Base-by-base conservation (phyloP, 2,797 vertebrate genomes). In the Hydrophis major region DNA sequence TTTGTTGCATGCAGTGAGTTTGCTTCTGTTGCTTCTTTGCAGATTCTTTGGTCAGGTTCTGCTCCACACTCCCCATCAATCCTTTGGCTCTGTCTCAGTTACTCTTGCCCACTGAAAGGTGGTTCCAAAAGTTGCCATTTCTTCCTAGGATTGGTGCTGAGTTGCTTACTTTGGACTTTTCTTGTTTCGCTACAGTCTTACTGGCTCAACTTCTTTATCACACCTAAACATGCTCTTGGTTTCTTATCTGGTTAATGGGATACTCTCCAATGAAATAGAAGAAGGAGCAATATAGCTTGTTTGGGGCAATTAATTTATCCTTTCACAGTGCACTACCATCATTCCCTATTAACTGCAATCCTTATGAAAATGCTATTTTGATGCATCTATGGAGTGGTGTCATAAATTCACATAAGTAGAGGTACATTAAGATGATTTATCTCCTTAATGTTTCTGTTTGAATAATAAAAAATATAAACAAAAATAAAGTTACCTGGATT, bases 401-500 rank as follows among this genome's bases (percentile, higher is more conserved):
- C 42, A 83, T 25, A 83, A 47, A 83, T 47, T 22, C 22, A 42
- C 74, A 47, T 47, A 83, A 4, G 10, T 25, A 83, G 22, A 47
- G 69, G 22, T 47, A 47, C 74, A 25, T 47, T 83, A 13, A 83
- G 10, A 83, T 6, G 74, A 83, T 42, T 8, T 47, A 11, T 25
- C 20, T 47, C 47, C 37, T 47, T 47, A 47, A 47, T 47, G 3
- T 8, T 10, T 78, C 20, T 25, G 25, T 47, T 47, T 47, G 78
- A 47, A 83, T 47, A n/a, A 50, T 66, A n/a, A 89, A 89, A 89
- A 47, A 47, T 47, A 12, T 25, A 87, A 92, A 5, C 0, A 13
- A 90, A 92, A 22, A 94, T 87, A 6, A 86, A 93, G 97, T 98
- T 98, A 98, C 98, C 93, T 97, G 96, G 91, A 95, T 93, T 95